Evolutionary conservation across 2,888 invertebrate species (phyloP), one percentile per base, ranked within the genome.

Genomic region (Formica aserva): DNA sequence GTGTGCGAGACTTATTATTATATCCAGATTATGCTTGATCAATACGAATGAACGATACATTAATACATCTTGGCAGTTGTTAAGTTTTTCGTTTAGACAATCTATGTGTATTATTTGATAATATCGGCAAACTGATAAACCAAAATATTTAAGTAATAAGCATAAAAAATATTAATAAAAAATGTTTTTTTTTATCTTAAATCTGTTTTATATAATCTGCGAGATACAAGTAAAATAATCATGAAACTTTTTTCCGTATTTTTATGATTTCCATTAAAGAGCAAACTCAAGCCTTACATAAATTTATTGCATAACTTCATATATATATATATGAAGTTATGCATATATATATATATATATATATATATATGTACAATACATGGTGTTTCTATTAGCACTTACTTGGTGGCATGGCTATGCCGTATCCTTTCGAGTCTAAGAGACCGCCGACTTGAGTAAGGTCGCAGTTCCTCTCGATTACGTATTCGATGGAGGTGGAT

Each of bases 401-500:
- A 98, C 98, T 97, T 93, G 97, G 96, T 1, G 98, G 98, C 96
- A 98, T 97, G 0, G 98, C 99, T 86, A 99, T 97, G 48, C 98
- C 99, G 93, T 99, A 99, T 91, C 98, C 98, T 94, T 99, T 99
- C 69, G 97, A 97, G 93, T 99, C 98, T 77, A 99, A 95, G 91
- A 97, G 96, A 11, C 96, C 96, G 1, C 98, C 98, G 11, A 98
- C 97, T 95, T 98, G 97, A 93, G 96, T 97, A 86, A 99, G 96
- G 69, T 98, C 97, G 93, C 99, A 99, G 91, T 98, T 96, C 85
- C 98, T 96, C 94, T 98, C 97, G 87, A 98, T 96, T 91, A 97
- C 97, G 95, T 99, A 99, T 95, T 99, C 99, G 87, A 99, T 97
- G 1, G 97, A 97, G 0, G 98, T 98, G 8, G 98, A 99, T 95